Conservation (phyloP, 2,888 invertebrate genomes). For the Ophion ventricosus region DNA sequence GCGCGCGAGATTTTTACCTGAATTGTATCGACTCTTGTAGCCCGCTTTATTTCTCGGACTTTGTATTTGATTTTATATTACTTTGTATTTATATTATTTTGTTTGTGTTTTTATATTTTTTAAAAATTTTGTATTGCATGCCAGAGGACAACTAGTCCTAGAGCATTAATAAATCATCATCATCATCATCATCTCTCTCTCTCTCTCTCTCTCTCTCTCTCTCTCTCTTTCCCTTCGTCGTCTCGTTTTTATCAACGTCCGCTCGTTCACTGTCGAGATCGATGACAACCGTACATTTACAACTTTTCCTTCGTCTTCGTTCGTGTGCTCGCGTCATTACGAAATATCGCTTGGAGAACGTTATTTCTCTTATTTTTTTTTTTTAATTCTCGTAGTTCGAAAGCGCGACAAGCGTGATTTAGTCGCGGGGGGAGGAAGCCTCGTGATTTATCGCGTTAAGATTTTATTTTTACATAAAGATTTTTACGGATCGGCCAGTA, state of each 20-base stretch:
- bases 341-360: background rate
- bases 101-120: too few species aligned
- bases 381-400: slow-evolving; percentile 12
- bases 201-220: too few species aligned
- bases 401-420: background rate
- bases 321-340: background rate
- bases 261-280: slow-evolving; percentile 19
- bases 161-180: too few species aligned
- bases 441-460: slow-evolving; percentile 9
- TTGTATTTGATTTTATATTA: too few species aligned
- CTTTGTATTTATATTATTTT: too few species aligned
- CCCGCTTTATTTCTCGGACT: too few species aligned
- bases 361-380: slow-evolving; percentile 12
- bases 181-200: too few species aligned
- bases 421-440: background rate
- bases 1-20: too few species aligned
- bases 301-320: background rate
- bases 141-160: too few species aligned
- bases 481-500: slow-evolving; percentile 21
- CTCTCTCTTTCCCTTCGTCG: slow-evolving; percentile 15
- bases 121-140: too few species aligned
- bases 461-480: slow-evolving; percentile 16
- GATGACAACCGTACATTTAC: slow-evolving; percentile 4
- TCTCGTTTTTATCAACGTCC: slow-evolving; percentile 23
- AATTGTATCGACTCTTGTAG: too few species aligned